Percentiles rank a stretch among this genome's conserved stretches.
These are phyloP conservation scores for Amphiprion clarkii DNA, from an alignment of 2,797 vertebrate genomes.

Conservation along the genomic window DNA sequence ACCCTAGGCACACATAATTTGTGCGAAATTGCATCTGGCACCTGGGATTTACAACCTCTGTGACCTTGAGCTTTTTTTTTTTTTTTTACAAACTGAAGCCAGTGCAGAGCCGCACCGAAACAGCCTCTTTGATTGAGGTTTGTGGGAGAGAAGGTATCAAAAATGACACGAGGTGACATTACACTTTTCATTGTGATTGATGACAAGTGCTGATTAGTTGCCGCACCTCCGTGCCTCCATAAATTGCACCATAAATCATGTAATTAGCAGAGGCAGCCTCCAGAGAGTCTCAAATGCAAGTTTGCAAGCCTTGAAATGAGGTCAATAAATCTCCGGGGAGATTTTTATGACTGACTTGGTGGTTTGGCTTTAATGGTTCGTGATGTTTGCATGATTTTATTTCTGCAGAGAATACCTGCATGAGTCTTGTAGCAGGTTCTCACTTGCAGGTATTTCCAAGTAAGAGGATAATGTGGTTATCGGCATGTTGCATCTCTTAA, in stretches of 20 bases:
- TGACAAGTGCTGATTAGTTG: conserved; percentile 39
- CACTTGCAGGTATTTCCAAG: conserved; percentile 43
- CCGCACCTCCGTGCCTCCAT: conserved; percentile 49
- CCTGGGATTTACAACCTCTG: conserved; percentile 27
- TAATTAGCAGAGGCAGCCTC: conserved; percentile 62
- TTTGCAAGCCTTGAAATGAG: conserved; percentile 58
- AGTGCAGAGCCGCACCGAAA: conserved; percentile 3
- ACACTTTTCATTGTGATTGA: conserved; percentile 66
- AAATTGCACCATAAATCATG: conserved; percentile 72
- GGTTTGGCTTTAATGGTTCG: conserved; percentile 60
- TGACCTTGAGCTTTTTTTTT: conserved; percentile 13
- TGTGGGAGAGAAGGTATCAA: conserved; percentile 30
- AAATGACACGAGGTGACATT: conserved; percentile 47
- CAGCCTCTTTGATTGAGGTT: conserved; percentile 40
- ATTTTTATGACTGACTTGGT: conserved; percentile 51
- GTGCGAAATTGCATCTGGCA: conserved; percentile 25
- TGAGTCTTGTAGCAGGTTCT: conserved; percentile 40
- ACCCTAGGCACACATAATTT: conserved; percentile 33
- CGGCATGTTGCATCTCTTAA: conserved; percentile 21
- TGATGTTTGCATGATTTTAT: conserved; percentile 64
- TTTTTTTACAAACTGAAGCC: conserved; percentile 12
- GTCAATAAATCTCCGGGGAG: conserved; percentile 55
- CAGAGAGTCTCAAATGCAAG: conserved; percentile 36
- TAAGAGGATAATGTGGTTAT: background rate
- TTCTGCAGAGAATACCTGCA: conserved; percentile 40